These are phyloP conservation scores for Spheniscus mendiculus DNA, from an alignment of 2,113 vertebrate species.

Conservation along the genomic window DNA sequence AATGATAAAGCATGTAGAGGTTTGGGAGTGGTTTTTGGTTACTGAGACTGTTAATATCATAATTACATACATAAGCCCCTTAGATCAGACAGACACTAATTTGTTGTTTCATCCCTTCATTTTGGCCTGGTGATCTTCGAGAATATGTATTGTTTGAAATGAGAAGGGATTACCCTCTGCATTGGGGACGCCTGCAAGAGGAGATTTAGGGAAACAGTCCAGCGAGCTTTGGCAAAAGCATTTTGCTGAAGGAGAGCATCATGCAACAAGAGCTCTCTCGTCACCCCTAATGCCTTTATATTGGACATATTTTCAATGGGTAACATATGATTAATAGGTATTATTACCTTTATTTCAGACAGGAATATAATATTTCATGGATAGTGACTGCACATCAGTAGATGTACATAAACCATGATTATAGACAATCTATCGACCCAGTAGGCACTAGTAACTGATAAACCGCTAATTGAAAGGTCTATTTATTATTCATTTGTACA, in stretches of 20 bases:
- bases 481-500: slow-evolving; percentile 8
- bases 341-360: not conserved
- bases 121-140: not conserved
- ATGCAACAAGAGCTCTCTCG: not conserved
- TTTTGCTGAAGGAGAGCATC: not conserved
- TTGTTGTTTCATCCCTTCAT: not conserved
- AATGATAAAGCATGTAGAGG: not conserved
- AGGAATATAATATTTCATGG: not conserved
- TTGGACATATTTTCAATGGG: not conserved
- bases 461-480: not conserved
- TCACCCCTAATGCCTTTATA: not conserved
- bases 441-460: not conserved
- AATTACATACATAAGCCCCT: not conserved
- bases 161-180: not conserved
- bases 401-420: not conserved
- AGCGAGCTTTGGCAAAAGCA: not conserved
- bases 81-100: not conserved
- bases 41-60: not conserved
- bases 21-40: not conserved
- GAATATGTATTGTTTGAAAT: not conserved
- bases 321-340: not conserved
- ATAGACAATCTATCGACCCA: not conserved
- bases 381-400: not conserved
- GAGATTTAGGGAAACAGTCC: not conserved
- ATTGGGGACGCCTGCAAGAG: not conserved